Evolutionary conservation across 2,888 invertebrate species (phyloP).

Genomic region (Abrostola triplasia): DNA sequence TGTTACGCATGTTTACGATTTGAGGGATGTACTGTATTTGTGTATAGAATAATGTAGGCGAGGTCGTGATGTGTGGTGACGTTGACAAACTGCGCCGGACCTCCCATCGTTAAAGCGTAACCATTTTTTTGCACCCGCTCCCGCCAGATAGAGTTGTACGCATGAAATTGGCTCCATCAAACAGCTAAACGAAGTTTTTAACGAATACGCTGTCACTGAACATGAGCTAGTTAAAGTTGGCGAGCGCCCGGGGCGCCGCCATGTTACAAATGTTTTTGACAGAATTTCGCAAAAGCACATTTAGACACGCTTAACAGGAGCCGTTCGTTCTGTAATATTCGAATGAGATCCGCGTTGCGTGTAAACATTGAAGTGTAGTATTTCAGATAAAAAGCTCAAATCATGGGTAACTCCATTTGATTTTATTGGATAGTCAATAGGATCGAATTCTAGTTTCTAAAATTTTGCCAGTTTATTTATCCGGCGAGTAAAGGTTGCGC

Average conservation of each 20-base stretch:
- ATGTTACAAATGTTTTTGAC: conserved; percentile 16
- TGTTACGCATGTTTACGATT: conserved; percentile 36
- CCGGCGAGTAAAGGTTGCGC: too few species aligned
- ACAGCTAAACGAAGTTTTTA: conserved; percentile 19
- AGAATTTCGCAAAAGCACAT: conserved; percentile 9
- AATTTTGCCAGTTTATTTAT: too few species aligned
- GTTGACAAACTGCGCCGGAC: conserved; percentile 36
- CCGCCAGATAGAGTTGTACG: conserved; percentile 9
- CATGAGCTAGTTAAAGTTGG: conserved; percentile 10
- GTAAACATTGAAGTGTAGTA: too few species aligned
- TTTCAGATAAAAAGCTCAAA: too few species aligned
- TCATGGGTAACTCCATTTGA: too few species aligned
- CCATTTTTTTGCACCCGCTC: conserved; percentile 32
- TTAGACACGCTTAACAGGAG: not conserved
- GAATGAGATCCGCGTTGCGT: too few species aligned
- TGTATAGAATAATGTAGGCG: conserved; percentile 26
- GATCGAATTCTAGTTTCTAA: too few species aligned
- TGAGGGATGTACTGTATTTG: conserved; percentile 22
- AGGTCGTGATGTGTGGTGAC: conserved; percentile 44
- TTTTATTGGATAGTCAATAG: too few species aligned
- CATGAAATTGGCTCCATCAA: conserved; percentile 27
- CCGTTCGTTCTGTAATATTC: too few species aligned
- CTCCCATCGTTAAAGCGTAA: conserved; percentile 30
- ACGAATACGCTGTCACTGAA: conserved; percentile 18
- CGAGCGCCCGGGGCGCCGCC: not conserved